A percentile compares a stretch with the other conserved stretches of the same genome.
Evolutionary conservation across 2,888 invertebrate species (phyloP).

Genomic region (Microplitis deprimator): DNA sequence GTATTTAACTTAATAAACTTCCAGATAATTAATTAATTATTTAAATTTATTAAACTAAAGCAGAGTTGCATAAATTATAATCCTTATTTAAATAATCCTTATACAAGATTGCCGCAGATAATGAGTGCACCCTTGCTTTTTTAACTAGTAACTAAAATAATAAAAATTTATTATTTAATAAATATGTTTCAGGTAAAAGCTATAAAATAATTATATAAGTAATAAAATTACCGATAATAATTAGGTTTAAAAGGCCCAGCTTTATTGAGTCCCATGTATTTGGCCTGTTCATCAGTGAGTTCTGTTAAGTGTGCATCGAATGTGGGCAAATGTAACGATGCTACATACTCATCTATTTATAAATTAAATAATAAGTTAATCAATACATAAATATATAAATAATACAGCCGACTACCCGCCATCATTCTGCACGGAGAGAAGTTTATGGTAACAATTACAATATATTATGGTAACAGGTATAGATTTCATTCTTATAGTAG

Average conservation of each 20-base stretch:
- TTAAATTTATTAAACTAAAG: not conserved
- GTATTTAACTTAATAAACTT: not conserved
- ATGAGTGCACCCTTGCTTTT: conserved; percentile 5
- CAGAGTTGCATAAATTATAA: not conserved
- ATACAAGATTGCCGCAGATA: not conserved
- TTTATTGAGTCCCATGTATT: conserved; percentile 97
- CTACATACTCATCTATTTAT: conserved; percentile 93
- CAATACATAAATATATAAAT: not conserved
- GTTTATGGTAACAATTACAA: too few relatives aligned
- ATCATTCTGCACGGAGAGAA: too few relatives aligned
- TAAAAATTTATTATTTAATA: conserved; percentile 39
- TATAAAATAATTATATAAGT: conserved; percentile 7
- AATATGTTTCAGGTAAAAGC: not conserved
- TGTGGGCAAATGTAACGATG: conserved; percentile 95
- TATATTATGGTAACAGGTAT: too few relatives aligned
- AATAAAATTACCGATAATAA: conserved; percentile 86
- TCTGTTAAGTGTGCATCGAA: conserved; percentile 99
- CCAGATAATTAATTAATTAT: not conserved
- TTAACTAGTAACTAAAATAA: conserved; percentile 41
- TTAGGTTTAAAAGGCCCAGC: conserved; percentile 99
- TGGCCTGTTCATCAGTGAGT: conserved; percentile 95
- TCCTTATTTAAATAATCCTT: not conserved
- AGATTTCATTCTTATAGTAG: too few relatives aligned
- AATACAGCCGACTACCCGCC: too few relatives aligned
- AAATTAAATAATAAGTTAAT: conserved; percentile 36